A percentile compares a stretch with the other conserved stretches of the same genome.
These are phyloP conservation scores for Athripsodes cinereus DNA, from an alignment of 2,888 invertebrate species.

Conservation along the genomic window DNA sequence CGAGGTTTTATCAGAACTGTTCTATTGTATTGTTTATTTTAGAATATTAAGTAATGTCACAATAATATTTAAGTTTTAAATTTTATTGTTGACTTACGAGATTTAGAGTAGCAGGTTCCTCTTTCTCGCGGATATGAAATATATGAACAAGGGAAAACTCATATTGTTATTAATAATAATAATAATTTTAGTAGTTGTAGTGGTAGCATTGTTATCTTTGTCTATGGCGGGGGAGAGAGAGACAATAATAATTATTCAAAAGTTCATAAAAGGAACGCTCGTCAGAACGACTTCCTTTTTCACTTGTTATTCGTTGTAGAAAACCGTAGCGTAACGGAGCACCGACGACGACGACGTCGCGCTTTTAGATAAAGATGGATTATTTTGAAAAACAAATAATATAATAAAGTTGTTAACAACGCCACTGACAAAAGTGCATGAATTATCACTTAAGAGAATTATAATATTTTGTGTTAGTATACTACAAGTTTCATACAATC, in stretches of 20 bases:
- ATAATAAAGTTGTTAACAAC: slow-evolving; percentile 3
- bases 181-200: no score
- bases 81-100: no score
- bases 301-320: slow-evolving; percentile 2
- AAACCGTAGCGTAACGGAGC: slow-evolving; percentile 9
- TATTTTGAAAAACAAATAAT: slow-evolving; percentile 14
- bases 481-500: no score
- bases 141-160: not conserved
- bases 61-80: no score
- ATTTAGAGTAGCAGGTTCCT: no score
- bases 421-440: slow-evolving; percentile 4
- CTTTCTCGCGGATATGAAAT: not conserved
- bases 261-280: slow-evolving; percentile 19
- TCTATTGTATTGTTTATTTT: no score
- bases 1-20: no score
- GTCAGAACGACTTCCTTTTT: slow-evolving; percentile 14
- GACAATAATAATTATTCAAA: slow-evolving; percentile 10
- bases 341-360: slow-evolving; percentile 5
- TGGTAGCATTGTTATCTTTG: not conserved
- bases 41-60: no score
- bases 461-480: no score
- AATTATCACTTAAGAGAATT: not conserved
- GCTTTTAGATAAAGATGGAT: slow-evolving; percentile 15
- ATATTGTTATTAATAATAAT: not conserved
- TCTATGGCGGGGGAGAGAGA: slow-evolving; percentile 6